phyloP scores from a whole-genome alignment of 23 tunicate species.

The Oikopleura dioica region DNA sequence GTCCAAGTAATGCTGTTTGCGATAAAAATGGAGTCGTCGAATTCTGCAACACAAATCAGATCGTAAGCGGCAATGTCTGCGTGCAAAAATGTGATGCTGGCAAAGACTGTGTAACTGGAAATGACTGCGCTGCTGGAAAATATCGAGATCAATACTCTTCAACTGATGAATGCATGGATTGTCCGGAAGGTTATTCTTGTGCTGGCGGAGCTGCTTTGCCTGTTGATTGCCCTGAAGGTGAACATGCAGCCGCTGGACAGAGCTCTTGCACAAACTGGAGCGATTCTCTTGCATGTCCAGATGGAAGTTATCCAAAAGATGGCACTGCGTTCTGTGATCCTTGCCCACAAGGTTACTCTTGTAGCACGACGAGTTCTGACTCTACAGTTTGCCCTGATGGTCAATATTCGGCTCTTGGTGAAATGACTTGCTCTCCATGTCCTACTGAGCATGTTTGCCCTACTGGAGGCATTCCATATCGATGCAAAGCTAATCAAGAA shows the following conservation, averaged over 20 bases:
- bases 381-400: neutral
- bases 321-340: neutral
- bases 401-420: neutral
- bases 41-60: neutral
- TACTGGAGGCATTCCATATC: neutral
- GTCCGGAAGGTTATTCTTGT: neutral
- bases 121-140: neutral
- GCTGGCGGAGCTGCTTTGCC: neutral
- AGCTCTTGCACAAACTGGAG: neutral
- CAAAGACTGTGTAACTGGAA: too few relatives aligned
- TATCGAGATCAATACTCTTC: neutral
- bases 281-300: neutral
- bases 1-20: neutral
- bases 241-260: neutral
- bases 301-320: neutral
- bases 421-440: neutral
- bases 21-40: neutral
- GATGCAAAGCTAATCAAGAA: too few relatives aligned
- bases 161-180: neutral
- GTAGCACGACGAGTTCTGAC: neutral
- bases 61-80: neutral
- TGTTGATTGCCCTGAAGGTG: neutral
- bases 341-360: neutral
- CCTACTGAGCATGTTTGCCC: neutral
- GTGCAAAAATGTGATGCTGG: too few relatives aligned